Evolutionary conservation across 2,888 invertebrate species (phyloP).

Genomic region (Acholoe squamosa): DNA sequence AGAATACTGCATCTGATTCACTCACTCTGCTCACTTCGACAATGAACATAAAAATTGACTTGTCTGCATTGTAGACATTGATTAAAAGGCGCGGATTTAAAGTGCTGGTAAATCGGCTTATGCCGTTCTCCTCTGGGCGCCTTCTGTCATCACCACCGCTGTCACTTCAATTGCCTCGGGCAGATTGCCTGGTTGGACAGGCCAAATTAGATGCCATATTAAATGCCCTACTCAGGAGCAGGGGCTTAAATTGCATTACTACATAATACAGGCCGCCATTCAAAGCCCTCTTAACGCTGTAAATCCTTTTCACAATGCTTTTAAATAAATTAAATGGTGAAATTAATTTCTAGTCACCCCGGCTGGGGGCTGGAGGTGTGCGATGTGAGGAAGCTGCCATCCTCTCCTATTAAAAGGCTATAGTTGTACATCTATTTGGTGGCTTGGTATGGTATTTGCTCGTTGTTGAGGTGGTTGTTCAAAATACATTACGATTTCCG

Average conservation of each 20-base stretch:
- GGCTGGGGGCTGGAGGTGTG: background rate
- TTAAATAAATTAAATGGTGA: slow-evolving; percentile 65
- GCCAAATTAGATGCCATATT: slow-evolving; percentile 60
- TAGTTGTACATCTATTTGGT: background rate
- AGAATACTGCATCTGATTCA: background rate
- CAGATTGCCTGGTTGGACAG: slow-evolving; percentile 36
- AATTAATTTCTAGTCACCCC: slow-evolving; percentile 60
- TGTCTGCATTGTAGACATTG: slow-evolving; percentile 43
- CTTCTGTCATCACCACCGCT: background rate
- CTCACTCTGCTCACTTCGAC: too few relatives aligned
- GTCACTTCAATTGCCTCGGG: slow-evolving; percentile 43
- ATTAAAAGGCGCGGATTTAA: slow-evolving; percentile 58
- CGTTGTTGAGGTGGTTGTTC: background rate
- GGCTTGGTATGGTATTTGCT: background rate
- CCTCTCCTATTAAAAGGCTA: background rate
- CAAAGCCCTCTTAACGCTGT: slow-evolving; percentile 58
- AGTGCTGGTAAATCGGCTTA: slow-evolving; percentile 53
- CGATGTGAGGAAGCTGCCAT: background rate
- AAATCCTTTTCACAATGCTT: slow-evolving; percentile 62
- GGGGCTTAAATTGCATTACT: slow-evolving; percentile 60
- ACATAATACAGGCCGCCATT: slow-evolving; percentile 50
- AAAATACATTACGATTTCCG: background rate
- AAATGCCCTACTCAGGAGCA: slow-evolving; percentile 51
- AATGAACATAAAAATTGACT: slow-evolving; percentile 52
- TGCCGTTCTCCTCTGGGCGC: background rate